These are phyloP conservation scores for Malacoraja senta DNA, from an alignment of 2,797 vertebrate genomes.

Conservation along the genomic window DNA sequence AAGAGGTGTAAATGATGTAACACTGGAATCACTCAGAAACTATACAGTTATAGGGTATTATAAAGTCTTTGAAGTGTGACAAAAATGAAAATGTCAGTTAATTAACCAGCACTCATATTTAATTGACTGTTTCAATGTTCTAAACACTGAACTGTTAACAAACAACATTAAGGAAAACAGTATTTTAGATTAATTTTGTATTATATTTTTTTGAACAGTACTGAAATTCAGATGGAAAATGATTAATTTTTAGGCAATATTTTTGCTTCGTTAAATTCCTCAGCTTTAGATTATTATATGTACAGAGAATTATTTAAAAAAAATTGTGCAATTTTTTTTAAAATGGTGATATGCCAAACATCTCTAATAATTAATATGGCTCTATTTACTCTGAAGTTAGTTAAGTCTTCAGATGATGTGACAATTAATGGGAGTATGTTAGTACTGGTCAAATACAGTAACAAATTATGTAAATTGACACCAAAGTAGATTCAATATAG, in stretches of 20 bases:
- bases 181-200: conserved; percentile 29
- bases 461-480: neutral
- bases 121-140: conserved; percentile 28
- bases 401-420: neutral
- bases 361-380: neutral
- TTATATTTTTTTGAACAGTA: neutral
- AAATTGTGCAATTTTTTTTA: neutral
- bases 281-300: conserved; percentile 21
- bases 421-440: neutral
- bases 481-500: neutral
- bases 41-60: conserved; percentile 26
- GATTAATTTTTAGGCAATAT: conserved; percentile 11
- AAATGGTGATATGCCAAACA: neutral
- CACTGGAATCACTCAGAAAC: conserved; percentile 17
- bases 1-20: conserved; percentile 36
- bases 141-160: neutral
- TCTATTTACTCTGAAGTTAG: neutral
- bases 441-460: neutral
- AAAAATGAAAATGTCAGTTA: conserved; percentile 37
- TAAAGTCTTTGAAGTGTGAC: conserved; percentile 35
- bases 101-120: conserved; percentile 31
- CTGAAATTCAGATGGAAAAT: conserved; percentile 27
- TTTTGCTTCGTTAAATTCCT: conserved; percentile 9
- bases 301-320: neutral
- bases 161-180: conserved; percentile 36